Evolutionary conservation across 2,888 invertebrate genomes (phyloP), one percentile per base, ranked within the genome.

Genomic region (Idaea aversata): DNA sequence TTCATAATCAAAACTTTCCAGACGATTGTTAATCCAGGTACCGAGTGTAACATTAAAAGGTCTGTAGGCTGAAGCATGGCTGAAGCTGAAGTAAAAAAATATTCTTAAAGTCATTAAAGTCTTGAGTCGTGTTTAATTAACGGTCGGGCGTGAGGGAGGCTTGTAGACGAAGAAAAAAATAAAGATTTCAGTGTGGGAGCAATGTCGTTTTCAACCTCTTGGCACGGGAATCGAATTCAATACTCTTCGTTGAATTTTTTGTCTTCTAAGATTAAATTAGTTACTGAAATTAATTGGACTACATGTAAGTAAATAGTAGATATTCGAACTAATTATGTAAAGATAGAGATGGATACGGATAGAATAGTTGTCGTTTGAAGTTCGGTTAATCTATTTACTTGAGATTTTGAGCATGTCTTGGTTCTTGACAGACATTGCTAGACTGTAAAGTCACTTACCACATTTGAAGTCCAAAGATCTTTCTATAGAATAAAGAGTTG

Each of bases 21-120:
- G 90, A 90, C 90, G 81, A 78, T 78, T 78, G 76, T 77, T 82
- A 83, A 84, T 83, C 80, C 80, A 79, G 82, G 84, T 81, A 47
- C 47, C 10, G 47, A 13, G 47, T 47, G 47, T 47, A 47, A 47
- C 5, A 47, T 47, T 47, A 47, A 47, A 47, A 13, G 47, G 47
- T 47, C 47, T 47, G 7, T 47, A 25, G 25, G 25, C 47, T 47
- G 13, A 13, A 47, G 47, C 13, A 7, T 47, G 47, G 47, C 10
- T 10, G 47, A 47, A 47, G 47, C 13, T 47, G 25, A 25, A 25
- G 25, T 36, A 7, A 47, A 47, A 35, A 47, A 47, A 47, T 47
- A 47, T 47, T 47, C 10, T 47, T 13, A 47, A 10, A 47, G 47
- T 47, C 6, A 57, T 15, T 59, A 61, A 34, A 59, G 65, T 47